These are phyloP conservation scores for Hydropsyche tenuis DNA, from an alignment of 1,140 invertebrate genomes.

Conservation along the genomic window DNA sequence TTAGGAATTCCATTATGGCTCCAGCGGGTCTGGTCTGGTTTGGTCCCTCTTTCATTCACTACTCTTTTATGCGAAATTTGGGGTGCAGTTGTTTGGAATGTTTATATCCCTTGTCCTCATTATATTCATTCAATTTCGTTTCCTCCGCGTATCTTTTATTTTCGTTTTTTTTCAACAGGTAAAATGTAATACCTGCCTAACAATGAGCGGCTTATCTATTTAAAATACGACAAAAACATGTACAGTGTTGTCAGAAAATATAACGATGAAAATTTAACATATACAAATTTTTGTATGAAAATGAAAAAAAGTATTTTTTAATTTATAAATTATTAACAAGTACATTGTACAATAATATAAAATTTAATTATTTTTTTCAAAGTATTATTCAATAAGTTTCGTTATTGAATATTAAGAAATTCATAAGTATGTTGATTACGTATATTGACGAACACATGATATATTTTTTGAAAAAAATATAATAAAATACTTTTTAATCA, in stretches of 20 bases:
- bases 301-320: no score
- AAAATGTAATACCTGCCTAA: conserved; percentile 38
- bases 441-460: no score
- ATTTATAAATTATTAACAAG: no score
- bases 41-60: conserved; percentile 19
- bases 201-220: conserved; percentile 45
- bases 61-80: conserved; percentile 46
- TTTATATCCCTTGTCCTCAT: conserved; percentile 49
- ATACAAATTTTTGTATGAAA: no score
- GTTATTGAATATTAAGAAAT: no score
- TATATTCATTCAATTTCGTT: conserved; percentile 46
- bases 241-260: conserved; percentile 27
- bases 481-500: neutral
- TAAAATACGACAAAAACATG: conserved; percentile 15
- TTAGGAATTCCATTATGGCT: conserved; percentile 46
- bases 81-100: conserved; percentile 51
- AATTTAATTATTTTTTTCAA: no score
- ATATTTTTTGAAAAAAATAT: no score
- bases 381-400: no score
- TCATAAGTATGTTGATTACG: no score
- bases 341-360: no score
- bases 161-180: conserved; percentile 35
- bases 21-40: neutral
- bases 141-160: conserved; percentile 42
- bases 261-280: no score